Percentiles rank a stretch among this genome's conserved stretches.
Conservation (phyloP, 2,797 vertebrate species). For the Garrulus glandarius region DNA sequence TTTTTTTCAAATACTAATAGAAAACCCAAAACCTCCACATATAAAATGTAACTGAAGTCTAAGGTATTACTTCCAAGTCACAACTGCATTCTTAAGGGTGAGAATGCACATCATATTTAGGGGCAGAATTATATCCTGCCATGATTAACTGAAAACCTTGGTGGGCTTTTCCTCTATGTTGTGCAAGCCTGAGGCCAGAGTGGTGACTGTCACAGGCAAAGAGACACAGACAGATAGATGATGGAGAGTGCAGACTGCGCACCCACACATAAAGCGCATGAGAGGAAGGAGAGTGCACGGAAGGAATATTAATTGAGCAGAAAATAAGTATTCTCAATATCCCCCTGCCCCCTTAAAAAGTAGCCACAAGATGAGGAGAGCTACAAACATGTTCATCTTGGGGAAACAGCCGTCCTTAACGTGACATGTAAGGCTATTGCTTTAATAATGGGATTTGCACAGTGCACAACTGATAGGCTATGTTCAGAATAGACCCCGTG, state of each 20-base stretch:
- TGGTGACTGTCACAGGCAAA: conserved; percentile 52
- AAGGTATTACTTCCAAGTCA: background rate
- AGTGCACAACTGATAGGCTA: background rate
- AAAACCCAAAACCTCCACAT: background rate
- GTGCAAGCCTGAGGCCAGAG: conserved; percentile 25
- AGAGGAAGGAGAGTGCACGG: conserved; percentile 50
- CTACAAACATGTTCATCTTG: conserved; percentile 34
- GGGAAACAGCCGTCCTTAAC: conserved; percentile 33
- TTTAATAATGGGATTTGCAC: conserved; percentile 60
- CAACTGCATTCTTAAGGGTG: accelerated
- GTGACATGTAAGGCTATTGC: conserved; percentile 40
- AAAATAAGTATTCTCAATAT: conserved; percentile 52
- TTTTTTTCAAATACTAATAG: background rate
- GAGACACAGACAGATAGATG: conserved; percentile 66
- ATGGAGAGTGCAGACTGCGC: conserved; percentile 68
- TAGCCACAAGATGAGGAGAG: conserved; percentile 30
- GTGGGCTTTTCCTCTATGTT: background rate
- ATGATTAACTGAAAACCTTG: background rate
- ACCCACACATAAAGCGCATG: conserved; percentile 57
- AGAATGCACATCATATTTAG: background rate
- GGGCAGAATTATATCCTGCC: background rate
- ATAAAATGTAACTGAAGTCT: background rate
- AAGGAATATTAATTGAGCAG: conserved; percentile 64
- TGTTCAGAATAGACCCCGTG: conserved; percentile 14
- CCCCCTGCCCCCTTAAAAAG: conserved; percentile 30